phyloP scores from a whole-genome alignment of 2,888 invertebrate genomes.

The Andrena praecox region DNA sequence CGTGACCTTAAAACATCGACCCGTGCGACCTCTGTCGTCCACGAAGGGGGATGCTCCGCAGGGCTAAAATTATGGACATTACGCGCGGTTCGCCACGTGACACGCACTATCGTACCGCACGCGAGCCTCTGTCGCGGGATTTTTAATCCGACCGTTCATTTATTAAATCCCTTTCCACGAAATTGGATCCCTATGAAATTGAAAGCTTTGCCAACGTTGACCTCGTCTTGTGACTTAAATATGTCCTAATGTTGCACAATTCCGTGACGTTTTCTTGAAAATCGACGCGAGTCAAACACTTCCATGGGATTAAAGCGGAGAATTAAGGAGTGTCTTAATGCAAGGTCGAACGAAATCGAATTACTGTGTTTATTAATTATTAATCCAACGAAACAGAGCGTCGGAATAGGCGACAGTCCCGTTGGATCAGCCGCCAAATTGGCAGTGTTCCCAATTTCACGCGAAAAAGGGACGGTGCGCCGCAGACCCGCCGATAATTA shows the following conservation, averaged over 20 bases:
- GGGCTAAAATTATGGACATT: conserved; percentile 27
- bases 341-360: not conserved
- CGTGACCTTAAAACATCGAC: conserved; percentile 38
- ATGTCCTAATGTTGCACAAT: not conserved
- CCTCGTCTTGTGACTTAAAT: not conserved
- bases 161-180: not conserved
- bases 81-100: conserved; percentile 26
- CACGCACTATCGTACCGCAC: conserved; percentile 19
- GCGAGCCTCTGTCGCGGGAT: conserved; percentile 11
- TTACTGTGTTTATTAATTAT: conserved; percentile 42
- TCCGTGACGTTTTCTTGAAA: not conserved
- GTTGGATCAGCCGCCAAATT: conserved; percentile 31
- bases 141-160: conserved; percentile 18
- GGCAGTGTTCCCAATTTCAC: conserved; percentile 32
- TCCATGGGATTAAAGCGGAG: not conserved
- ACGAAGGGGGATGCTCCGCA: not conserved
- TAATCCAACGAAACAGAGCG: conserved; percentile 17
- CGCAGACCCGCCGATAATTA: conserved; percentile 45
- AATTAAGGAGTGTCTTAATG: not conserved
- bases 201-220: no score
- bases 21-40: not conserved
- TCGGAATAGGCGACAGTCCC: conserved; percentile 1
- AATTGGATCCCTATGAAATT: not conserved
- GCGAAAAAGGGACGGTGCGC: conserved; percentile 13
- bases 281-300: not conserved